Percentiles rank a stretch among this genome's conserved stretches.
Evolutionary conservation across 1,140 invertebrate species (phyloP).

Genomic region (Pissodes strobi): DNA sequence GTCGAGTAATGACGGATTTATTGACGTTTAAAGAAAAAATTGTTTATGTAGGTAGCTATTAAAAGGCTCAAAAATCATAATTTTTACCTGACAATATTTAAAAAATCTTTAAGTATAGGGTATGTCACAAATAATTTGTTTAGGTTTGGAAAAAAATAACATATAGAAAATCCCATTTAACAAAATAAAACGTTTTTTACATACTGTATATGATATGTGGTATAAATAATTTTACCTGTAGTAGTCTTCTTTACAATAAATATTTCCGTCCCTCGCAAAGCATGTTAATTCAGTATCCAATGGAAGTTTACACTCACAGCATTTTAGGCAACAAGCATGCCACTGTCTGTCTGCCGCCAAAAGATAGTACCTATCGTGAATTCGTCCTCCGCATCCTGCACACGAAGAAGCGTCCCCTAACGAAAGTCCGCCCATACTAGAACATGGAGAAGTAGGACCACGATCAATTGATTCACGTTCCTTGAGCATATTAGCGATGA

Average conservation of each 20-base stretch:
- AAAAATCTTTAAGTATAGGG: no score
- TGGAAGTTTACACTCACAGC: constrained; percentile 82
- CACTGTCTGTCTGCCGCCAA: constrained; percentile 86
- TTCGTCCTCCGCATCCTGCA: constrained; percentile 53
- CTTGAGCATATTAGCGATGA: constrained; percentile 47
- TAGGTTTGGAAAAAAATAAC: no score
- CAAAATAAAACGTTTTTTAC: no score
- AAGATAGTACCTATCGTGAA: constrained; percentile 73
- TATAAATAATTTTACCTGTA: constrained; percentile 81
- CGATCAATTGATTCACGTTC: constrained; percentile 52
- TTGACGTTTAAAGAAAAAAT: no score
- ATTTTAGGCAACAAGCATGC: constrained; percentile 86
- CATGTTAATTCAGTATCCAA: constrained; percentile 87
- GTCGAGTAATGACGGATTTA: no score
- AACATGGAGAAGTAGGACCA: constrained; percentile 50
- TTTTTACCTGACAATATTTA: no score
- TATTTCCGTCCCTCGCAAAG: constrained; percentile 86
- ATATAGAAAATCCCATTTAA: no score
- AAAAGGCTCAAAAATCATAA: no score
- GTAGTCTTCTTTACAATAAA: constrained; percentile 95
- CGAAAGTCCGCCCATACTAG: constrained; percentile 44
- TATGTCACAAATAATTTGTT: no score
- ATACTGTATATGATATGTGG: no score
- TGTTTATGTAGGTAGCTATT: no score
- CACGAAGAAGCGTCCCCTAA: constrained; percentile 48